These are phyloP conservation scores for Agrochola lota DNA, from an alignment of 2,888 invertebrate species.

Conservation along the genomic window DNA sequence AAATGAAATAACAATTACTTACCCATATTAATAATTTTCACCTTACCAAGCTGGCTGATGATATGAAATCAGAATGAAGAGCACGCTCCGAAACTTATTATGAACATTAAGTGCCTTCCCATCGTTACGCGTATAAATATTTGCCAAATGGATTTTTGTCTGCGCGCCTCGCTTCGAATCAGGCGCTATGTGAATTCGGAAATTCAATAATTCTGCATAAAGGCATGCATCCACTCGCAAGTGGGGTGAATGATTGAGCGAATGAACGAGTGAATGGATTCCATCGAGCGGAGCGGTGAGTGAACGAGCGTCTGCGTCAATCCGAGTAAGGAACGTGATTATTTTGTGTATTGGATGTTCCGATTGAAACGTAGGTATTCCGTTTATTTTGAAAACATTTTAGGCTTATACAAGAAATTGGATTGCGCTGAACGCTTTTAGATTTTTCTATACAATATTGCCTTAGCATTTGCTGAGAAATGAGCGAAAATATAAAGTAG, in stretches of 20 bases:
- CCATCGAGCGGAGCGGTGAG: constrained; percentile 73
- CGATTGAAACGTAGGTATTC: constrained; percentile 73
- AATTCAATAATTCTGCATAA: constrained; percentile 86
- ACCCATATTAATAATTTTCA: constrained; percentile 8
- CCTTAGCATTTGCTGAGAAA: constrained; percentile 42
- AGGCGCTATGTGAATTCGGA: constrained; percentile 77
- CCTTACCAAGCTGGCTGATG: constrained; percentile 16
- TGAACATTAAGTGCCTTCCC: constrained; percentile 62
- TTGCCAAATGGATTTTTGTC: constrained; percentile 80
- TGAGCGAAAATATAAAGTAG: constrained; percentile 46
- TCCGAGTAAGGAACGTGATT: constrained; percentile 78
- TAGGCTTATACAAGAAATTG: constrained; percentile 69
- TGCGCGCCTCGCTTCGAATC: constrained; percentile 66
- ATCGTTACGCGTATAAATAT: constrained; percentile 73
- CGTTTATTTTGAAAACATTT: constrained; percentile 75
- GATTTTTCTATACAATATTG: constrained; percentile 65
- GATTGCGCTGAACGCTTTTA: constrained; percentile 68
- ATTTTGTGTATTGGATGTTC: constrained; percentile 78
- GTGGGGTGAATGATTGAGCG: constrained; percentile 81
- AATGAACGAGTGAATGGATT: constrained; percentile 80
- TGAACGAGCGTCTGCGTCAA: constrained; percentile 73
- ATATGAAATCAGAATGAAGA: constrained; percentile 54
- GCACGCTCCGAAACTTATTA: constrained; percentile 64
- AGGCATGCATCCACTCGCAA: constrained; percentile 81
- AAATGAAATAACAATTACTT: constrained; percentile 16